Evolutionary conservation across 2,797 vertebrate genomes (phyloP), one percentile per base, ranked within the genome.

Genomic region (Neostethus bicornis): DNA sequence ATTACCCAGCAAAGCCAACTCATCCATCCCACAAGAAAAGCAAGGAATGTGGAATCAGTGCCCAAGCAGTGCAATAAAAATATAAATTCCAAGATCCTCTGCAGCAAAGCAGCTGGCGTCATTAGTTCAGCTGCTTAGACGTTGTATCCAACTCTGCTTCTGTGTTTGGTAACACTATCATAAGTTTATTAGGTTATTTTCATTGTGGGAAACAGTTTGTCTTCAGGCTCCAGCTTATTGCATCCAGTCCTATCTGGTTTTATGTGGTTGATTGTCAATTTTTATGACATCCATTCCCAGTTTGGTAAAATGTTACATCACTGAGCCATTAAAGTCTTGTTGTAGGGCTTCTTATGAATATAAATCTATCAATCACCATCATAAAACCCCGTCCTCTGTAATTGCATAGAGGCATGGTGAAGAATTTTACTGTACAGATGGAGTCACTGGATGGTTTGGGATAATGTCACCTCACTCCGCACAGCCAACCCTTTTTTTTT

Each of bases 401-500:
- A 39, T 45, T 61, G 48, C 26, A 49, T 47, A 61, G 25, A 67
- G 73, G 35, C 28, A 56, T 21, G 51, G 61, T 43, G 46, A 58
- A 44, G 31, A 43, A 28, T 32, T 52, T 44, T 37, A 43, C 50
- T 6, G 41, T 68, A 73, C 28, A 70, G 61, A 83, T 51, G 50
- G 56, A 75, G 64, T 75, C 28, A 47, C 45, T 61, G 54, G 66
- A 71, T 75, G 71, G 68, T 84, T 83, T 76, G 59, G 77, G 69
- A 83, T 81, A 77, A 73, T 76, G 77, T 83, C 78, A 83, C 78
- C 68, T 84, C 68, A 73, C 23, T 43, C 81, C 72, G 76, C 61
- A 70, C 66, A 74, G 64, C 77, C 78, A 84, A 66, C 74, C 80
- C 80, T 71, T 77, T 32, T 80, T 71, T 77, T 32, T 86, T 75